phyloP scores from a whole-genome alignment of 2,797 vertebrate genomes.

The Melanotaenia pygmaea region DNA sequence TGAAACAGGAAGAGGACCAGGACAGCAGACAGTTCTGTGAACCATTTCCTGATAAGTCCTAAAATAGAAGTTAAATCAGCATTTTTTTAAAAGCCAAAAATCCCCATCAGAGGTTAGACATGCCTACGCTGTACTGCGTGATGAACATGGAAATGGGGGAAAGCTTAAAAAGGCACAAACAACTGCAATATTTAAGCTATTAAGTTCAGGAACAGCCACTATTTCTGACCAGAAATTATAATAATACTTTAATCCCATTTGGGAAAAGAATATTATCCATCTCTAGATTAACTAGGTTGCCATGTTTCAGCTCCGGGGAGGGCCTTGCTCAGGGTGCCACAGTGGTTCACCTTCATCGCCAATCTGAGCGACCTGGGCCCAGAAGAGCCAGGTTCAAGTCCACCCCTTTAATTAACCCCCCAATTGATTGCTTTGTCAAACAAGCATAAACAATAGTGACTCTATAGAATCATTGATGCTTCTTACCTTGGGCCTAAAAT shows the following conservation, averaged over 20 bases:
- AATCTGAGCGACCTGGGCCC: neutral
- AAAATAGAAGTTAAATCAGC: conserved; percentile 48
- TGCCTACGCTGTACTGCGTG: neutral
- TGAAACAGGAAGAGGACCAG: conserved; percentile 52
- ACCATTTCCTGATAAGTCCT: conserved; percentile 40
- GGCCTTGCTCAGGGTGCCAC: neutral
- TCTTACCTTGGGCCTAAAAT: conserved; percentile 94
- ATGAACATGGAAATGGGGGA: neutral
- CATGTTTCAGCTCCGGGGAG: neutral
- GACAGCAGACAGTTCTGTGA: conserved; percentile 21
- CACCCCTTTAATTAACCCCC: neutral
- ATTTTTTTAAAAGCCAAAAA: conserved; percentile 12
- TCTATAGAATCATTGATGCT: neutral
- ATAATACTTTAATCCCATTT: neutral
- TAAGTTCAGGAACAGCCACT: neutral
- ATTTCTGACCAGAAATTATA: neutral
- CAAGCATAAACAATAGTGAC: neutral
- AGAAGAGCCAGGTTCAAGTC: neutral
- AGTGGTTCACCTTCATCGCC: neutral
- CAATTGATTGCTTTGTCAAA: neutral
- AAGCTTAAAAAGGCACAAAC: neutral
- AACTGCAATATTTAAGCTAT: neutral
- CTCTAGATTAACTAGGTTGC: neutral
- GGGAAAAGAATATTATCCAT: neutral
- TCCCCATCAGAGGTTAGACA: neutral